Evolutionary conservation across 2,888 invertebrate genomes (phyloP), one percentile per base, ranked within the genome.

Genomic region (Agelastica alni): DNA sequence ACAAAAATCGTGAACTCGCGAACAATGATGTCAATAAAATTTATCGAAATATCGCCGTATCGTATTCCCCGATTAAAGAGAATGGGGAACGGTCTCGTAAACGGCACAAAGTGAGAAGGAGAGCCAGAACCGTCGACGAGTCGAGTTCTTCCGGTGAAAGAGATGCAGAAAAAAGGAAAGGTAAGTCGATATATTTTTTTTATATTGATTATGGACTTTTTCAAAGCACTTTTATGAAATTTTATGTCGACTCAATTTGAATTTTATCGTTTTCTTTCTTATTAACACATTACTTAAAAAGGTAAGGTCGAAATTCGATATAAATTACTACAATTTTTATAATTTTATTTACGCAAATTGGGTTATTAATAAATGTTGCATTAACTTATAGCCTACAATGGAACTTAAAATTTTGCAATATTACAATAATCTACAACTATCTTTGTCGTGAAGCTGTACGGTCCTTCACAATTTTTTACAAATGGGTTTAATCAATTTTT

Each of bases 81-180:
- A 37, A 20, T 37, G 6, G 18, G n/a, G 18, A 37, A 37, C 9
- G 20, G 10, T 18, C 4, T 12, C 20, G 37, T 10, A 20, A 10
- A 12, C 17, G 37, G 18, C 7, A 7, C 12, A 20, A 20, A 18
- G 12, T 39, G 7, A 16, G 20, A 20, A 39, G 37, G 13, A 39
- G 12, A 39, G 10, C 4, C 37, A 9, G 10, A 12, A 39, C 17
- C 3, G 6, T 18, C 17, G 17, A 13, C 6, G 20, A 20, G 10
- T 17, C 37, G 20, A 39, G 37, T 10, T 39, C 37, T 39, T 39
- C 37, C 9, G 20, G 37, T 10, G 37, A 39, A 1, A 7, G 12
- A 14, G 18, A 4, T 10, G 6, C 6, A 4, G 7, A 20, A 4
- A 6, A 4, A 1, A 20, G 10, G 20, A 39, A 39, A 39, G 37